Evolutionary conservation across 2,113 vertebrate genomes (phyloP).

Genomic region (Cheirogaleus medius): DNA sequence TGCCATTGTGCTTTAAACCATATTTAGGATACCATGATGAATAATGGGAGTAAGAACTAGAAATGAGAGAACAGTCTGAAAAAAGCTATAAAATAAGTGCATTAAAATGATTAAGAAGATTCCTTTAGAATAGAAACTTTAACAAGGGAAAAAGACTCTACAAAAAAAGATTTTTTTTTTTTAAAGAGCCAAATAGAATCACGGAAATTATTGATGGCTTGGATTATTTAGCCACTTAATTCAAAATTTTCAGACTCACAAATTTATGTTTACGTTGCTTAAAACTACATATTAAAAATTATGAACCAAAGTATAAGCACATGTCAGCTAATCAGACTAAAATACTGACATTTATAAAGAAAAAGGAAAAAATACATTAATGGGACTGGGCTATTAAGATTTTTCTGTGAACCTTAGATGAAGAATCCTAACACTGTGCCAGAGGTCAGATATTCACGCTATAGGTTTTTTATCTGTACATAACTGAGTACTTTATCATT

Average conservation of each 20-base stretch:
- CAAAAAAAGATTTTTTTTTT: neutral
- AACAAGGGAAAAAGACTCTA: neutral
- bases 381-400: neutral
- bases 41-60: neutral
- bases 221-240: neutral
- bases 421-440: constrained; percentile 29
- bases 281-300: constrained; percentile 17
- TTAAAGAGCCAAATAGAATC: neutral
- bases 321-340: neutral
- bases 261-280: constrained; percentile 5
- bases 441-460: constrained; percentile 12
- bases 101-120: neutral
- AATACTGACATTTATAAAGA: constrained; percentile 12
- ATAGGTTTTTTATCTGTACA: neutral
- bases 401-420: neutral
- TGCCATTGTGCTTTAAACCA: neutral
- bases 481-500: neutral
- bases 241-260: neutral
- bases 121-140: neutral
- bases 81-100: neutral
- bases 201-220: constrained; percentile 33
- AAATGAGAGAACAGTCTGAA: neutral
- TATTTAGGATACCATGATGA: neutral
- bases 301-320: neutral
- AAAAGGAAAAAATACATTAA: neutral